Evolutionary conservation across 2,113 vertebrate species (phyloP).

Genomic region (Cyphomyrus plagiostoma): DNA sequence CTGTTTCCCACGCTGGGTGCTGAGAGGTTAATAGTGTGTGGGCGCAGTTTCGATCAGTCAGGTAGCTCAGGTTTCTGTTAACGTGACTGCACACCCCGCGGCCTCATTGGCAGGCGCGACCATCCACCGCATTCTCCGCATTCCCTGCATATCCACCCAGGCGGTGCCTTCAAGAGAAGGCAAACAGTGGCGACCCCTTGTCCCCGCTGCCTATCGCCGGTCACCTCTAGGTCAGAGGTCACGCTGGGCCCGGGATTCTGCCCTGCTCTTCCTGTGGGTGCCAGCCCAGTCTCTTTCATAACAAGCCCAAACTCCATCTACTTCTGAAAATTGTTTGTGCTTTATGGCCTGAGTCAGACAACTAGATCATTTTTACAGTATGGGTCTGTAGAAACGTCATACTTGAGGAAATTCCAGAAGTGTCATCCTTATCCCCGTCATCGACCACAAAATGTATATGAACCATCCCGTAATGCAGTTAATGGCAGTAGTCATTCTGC

Average conservation of each 20-base stretch:
- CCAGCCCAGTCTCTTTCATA: slow-evolving; percentile 11
- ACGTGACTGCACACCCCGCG: slow-evolving; percentile 60
- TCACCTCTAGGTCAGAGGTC: slow-evolving; percentile 32
- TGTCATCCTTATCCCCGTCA: neutral
- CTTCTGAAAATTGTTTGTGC: neutral
- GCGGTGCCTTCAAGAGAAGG: slow-evolving; percentile 35
- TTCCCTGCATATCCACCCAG: slow-evolving; percentile 41
- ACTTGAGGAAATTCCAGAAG: neutral
- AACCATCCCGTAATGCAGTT: neutral
- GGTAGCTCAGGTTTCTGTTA: slow-evolving; percentile 74
- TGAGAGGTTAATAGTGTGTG: slow-evolving; percentile 62
- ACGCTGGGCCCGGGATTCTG: slow-evolving; percentile 18
- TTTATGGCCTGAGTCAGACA: neutral
- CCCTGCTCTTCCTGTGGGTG: slow-evolving; percentile 26
- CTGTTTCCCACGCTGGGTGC: slow-evolving; percentile 63
- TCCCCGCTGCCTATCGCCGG: slow-evolving; percentile 29
- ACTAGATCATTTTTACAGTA: neutral
- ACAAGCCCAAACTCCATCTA: neutral
- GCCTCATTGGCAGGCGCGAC: slow-evolving; percentile 44
- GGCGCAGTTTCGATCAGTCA: slow-evolving; percentile 75
- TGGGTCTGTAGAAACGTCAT: neutral
- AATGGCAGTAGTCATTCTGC: neutral
- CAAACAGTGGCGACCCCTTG: slow-evolving; percentile 40
- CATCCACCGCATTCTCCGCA: slow-evolving; percentile 46
- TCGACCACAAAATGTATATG: neutral